phyloP scores from a whole-genome alignment of 1,140 invertebrate genomes.

The Camponotus floridanus region DNA sequence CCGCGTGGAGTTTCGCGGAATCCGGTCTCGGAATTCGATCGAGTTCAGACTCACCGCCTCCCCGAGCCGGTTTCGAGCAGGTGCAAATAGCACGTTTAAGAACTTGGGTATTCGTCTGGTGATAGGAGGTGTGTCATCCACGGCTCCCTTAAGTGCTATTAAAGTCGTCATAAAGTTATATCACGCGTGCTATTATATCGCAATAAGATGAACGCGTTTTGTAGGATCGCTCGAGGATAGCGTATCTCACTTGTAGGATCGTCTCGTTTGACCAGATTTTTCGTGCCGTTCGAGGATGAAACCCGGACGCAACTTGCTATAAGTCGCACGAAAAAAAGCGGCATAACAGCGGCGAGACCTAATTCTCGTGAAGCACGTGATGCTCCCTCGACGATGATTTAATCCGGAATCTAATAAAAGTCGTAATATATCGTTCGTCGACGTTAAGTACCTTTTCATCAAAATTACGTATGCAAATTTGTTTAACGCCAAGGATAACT shows the following conservation, averaged over 20 bases:
- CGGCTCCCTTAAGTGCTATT: conserved; percentile 30
- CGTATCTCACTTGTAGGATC: not conserved
- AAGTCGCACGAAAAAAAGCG: not conserved
- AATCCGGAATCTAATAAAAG: not conserved
- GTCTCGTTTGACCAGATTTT: conserved; percentile 21
- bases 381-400: not conserved
- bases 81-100: conserved; percentile 64
- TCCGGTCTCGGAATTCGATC: conserved; percentile 82
- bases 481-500: not conserved
- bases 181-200: conserved; percentile 53
- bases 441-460: conserved; percentile 1
- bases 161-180: conserved; percentile 67
- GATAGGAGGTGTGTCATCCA: conserved; percentile 20
- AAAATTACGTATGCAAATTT: not conserved
- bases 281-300: not conserved
- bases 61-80: conserved; percentile 79
- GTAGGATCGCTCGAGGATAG: conserved; percentile 6
- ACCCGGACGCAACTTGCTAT: not conserved
- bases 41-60: conserved; percentile 78
- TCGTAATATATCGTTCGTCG: not conserved
- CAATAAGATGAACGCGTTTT: conserved; percentile 49
- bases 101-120: conserved; percentile 36
- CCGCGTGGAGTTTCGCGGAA: conserved; percentile 74
- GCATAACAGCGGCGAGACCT: not conserved
- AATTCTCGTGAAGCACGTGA: not conserved